Evolutionary conservation across 2,888 invertebrate species (phyloP).

Genomic region (Alviniconcha strummeri): DNA sequence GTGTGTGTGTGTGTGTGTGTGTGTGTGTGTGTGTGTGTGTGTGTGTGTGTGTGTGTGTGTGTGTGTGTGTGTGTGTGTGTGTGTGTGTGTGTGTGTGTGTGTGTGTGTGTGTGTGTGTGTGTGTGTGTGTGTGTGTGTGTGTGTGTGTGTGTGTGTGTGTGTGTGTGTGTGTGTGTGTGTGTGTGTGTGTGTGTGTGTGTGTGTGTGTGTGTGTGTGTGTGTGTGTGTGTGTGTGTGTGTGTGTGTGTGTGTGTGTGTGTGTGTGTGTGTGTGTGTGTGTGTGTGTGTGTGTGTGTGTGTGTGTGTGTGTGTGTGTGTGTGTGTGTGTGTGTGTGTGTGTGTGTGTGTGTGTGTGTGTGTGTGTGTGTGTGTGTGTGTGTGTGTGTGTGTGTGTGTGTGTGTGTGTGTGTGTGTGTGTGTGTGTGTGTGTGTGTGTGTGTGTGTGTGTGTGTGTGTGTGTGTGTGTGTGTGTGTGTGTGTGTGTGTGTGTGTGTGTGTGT

Average conservation of each 20-base stretch:
- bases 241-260: constrained; percentile 6
- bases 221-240: constrained; percentile 14
- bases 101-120: not conserved
- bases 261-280: not conserved
- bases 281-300: not conserved
- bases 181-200: not conserved
- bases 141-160: not conserved
- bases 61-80: not conserved
- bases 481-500: not conserved
- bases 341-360: not conserved
- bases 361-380: not conserved
- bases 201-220: constrained; percentile 22
- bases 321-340: not conserved
- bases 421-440: not conserved
- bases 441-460: not conserved
- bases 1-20: constrained; percentile 22
- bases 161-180: not conserved
- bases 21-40: constrained; percentile 5
- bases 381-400: not conserved
- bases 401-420: not conserved
- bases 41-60: not conserved
- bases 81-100: not conserved
- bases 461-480: not conserved
- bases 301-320: not conserved
- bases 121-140: not conserved